Conservation (phyloP, 2,797 vertebrate genomes). For the Epinephelus coioides region DNA sequence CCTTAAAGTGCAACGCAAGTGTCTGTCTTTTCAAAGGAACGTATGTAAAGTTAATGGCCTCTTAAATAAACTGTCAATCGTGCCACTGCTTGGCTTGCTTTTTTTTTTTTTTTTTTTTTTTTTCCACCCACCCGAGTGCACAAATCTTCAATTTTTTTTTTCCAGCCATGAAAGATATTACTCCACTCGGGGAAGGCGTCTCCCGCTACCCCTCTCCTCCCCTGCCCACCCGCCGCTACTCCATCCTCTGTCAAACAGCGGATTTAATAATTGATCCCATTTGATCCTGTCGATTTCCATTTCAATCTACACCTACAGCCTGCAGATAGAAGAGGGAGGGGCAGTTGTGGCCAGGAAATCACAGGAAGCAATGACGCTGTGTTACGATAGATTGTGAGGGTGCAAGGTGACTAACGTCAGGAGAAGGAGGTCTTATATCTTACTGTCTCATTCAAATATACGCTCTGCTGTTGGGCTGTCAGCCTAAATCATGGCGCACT, state of each 20-base stretch:
- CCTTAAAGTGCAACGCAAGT: constrained; percentile 59
- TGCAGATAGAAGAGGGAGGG: constrained; percentile 37
- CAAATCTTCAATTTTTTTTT: constrained; percentile 65
- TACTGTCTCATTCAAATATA: constrained; percentile 81
- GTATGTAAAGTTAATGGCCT: constrained; percentile 89
- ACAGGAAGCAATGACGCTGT: constrained; percentile 46
- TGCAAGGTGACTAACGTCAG: constrained; percentile 75
- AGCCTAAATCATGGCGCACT: constrained; percentile 71
- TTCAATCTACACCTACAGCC: constrained; percentile 78
- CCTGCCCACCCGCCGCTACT: constrained; percentile 35
- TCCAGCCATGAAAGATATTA: constrained; percentile 66
- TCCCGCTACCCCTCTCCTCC: constrained; percentile 21
- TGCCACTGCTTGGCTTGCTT: constrained; percentile 65
- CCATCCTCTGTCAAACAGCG: constrained; percentile 68
- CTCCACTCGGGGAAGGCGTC: constrained; percentile 43
- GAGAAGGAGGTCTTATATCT: constrained; percentile 69
- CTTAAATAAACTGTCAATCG: constrained; percentile 90
- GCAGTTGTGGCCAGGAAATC: constrained; percentile 60
- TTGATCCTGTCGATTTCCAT: constrained; percentile 84
- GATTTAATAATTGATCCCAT: constrained; percentile 85
- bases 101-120: constrained; percentile 17
- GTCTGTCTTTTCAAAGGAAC: constrained; percentile 76
- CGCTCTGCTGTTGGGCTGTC: constrained; percentile 75
- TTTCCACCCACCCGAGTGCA: constrained; percentile 52
- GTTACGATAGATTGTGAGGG: constrained; percentile 62